Conservation (phyloP, 2,888 invertebrate genomes). For the Ormia ochracea region DNA sequence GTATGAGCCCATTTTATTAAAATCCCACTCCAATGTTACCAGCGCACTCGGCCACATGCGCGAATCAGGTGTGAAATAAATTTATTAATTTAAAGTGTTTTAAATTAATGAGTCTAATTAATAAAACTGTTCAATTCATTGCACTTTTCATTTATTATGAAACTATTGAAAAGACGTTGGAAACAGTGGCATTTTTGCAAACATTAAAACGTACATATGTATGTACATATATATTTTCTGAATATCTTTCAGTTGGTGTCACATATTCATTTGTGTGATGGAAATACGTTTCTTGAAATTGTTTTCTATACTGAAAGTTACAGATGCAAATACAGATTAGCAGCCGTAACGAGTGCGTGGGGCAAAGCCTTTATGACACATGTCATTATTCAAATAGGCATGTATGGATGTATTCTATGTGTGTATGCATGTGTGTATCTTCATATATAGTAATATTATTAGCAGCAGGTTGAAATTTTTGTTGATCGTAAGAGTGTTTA, state of each 20-base stretch:
- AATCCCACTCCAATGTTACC: not conserved
- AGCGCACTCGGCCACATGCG: not conserved
- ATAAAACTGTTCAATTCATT: slow-evolving; percentile 27
- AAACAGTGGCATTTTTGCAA: slow-evolving; percentile 7
- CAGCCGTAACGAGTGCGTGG: slow-evolving; percentile 41
- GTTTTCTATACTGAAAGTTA: not conserved
- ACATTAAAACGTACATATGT: slow-evolving; percentile 11
- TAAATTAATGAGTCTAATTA: slow-evolving; percentile 33
- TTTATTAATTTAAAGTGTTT: slow-evolving; percentile 6
- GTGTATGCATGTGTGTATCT: no score
- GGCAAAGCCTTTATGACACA: slow-evolving; percentile 48
- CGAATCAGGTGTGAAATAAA: slow-evolving; percentile 24
- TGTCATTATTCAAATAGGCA: slow-evolving; percentile 60
- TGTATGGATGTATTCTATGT: not conserved
- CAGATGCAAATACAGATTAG: slow-evolving; percentile 10
- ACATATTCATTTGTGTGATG: slow-evolving; percentile 10
- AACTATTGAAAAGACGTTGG: not conserved
- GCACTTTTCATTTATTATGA: not conserved
- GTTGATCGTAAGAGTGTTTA: not conserved
- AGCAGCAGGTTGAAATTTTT: not conserved
- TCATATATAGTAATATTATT: no score
- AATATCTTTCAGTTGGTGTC: slow-evolving; percentile 7
- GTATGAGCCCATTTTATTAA: not conserved
- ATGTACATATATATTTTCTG: no score
- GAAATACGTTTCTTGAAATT: slow-evolving; percentile 6